A percentile compares a stretch with the other conserved stretches of the same genome.
These are phyloP conservation scores for Oedothorax gibbosus DNA, from an alignment of 1,140 invertebrate genomes.

Conservation along the genomic window DNA sequence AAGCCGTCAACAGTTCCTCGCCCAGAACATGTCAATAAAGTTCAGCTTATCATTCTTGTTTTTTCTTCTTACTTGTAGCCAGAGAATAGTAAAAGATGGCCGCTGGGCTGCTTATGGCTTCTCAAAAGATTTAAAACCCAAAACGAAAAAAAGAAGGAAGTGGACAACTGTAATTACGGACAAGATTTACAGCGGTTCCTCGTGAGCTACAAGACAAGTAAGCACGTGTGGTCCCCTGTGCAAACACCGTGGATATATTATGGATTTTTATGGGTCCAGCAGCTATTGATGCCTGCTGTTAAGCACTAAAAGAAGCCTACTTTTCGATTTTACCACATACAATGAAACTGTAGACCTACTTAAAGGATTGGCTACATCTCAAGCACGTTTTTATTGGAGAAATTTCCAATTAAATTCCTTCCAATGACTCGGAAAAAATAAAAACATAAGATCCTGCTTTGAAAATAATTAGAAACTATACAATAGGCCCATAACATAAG, in stretches of 20 bases:
- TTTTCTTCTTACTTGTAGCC: too few species aligned
- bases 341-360: too few species aligned
- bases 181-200: constrained; percentile 47
- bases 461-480: too few species aligned
- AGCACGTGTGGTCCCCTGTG: constrained; percentile 48
- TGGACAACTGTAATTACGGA: constrained; percentile 50
- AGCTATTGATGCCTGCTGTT: too few species aligned
- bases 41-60: background rate
- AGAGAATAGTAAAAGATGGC: background rate
- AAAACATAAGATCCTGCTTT: too few species aligned
- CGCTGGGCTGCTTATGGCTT: background rate
- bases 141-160: constrained; percentile 35
- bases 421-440: too few species aligned
- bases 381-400: too few species aligned
- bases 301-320: too few species aligned
- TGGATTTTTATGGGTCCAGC: background rate
- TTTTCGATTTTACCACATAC: too few species aligned
- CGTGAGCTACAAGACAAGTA: constrained; percentile 45
- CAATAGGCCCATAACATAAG: too few species aligned
- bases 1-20: constrained; percentile 28
- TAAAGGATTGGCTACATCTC: too few species aligned
- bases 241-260: constrained; percentile 8
- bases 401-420: too few species aligned
- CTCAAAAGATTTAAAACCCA: constrained; percentile 29
- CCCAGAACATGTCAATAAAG: constrained; percentile 39